These are phyloP conservation scores for Campylorhamphus procurvoides DNA, from an alignment of 2,113 vertebrate genomes.

Conservation along the genomic window DNA sequence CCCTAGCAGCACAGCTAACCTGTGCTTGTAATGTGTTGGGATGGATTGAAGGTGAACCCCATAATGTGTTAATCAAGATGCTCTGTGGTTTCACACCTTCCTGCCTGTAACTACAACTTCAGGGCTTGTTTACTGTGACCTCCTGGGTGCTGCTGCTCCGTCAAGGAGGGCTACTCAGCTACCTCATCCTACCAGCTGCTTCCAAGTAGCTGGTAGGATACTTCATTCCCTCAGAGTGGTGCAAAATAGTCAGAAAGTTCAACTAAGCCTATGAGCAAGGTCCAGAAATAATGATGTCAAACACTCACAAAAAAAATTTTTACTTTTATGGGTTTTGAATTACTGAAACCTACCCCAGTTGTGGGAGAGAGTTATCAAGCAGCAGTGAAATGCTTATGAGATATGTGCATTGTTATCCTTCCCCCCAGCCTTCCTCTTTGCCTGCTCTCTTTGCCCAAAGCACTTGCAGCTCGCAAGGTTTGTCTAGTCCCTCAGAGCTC, in stretches of 20 bases:
- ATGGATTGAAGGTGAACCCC: not conserved
- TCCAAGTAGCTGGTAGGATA: too few relatives aligned
- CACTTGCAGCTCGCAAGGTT: not conserved
- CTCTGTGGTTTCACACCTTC: not conserved
- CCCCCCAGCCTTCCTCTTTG: not conserved
- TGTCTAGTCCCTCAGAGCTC: not conserved
- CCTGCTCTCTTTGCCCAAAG: not conserved
- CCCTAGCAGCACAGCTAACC: not conserved
- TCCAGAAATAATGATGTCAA: not conserved
- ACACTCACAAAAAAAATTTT: rapidly evolving
- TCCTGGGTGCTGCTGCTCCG: not conserved
- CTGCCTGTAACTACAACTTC: not conserved
- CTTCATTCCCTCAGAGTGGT: not conserved
- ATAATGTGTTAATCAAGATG: not conserved
- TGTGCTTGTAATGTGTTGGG: not conserved
- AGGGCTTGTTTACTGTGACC: not conserved
- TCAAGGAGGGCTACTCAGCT: not conserved
- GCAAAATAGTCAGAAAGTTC: not conserved
- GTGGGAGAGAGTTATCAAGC: not conserved
- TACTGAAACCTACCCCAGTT: not conserved
- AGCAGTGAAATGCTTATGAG: not conserved
- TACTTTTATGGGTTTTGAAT: not conserved
- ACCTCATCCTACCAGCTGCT: not conserved
- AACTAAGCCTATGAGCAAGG: not conserved
- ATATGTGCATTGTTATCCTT: not conserved